Conservation (phyloP, 2,113 vertebrate species). For the Anarhynchus alexandrinus region DNA sequence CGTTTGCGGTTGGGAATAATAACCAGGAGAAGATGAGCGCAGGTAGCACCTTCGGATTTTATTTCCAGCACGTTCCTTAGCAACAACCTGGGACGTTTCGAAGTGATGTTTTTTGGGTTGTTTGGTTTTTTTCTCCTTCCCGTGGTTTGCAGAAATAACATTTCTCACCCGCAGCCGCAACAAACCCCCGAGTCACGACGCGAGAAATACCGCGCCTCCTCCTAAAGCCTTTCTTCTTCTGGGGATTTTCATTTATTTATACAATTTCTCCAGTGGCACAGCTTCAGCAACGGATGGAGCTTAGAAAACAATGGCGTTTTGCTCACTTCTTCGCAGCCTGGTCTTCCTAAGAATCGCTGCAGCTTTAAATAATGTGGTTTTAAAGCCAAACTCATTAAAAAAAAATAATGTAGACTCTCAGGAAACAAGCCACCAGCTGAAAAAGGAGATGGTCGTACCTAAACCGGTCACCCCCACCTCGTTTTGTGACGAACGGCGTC, state of each 20-base stretch:
- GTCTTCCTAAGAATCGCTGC: neutral
- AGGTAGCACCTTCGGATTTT: neutral
- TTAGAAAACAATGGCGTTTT: neutral
- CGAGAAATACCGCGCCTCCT: accelerated
- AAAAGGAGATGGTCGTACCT: neutral
- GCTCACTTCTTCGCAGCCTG: neutral
- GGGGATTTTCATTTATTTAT: neutral
- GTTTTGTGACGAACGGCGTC: neutral
- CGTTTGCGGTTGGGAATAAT: accelerated
- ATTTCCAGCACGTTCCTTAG: neutral
- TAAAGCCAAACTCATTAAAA: neutral
- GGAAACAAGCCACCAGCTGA: neutral
- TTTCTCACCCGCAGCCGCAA: no score
- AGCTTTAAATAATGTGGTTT: neutral
- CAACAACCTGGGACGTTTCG: neutral
- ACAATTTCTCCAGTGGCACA: neutral
- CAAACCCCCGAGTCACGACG: accelerated
- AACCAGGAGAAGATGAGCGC: neutral
- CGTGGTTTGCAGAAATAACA: neutral
- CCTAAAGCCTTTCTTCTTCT: no score
- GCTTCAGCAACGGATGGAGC: neutral
- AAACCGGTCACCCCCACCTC: neutral
- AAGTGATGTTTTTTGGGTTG: no score
- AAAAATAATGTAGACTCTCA: neutral
- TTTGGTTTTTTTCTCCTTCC: neutral